These are phyloP conservation scores for Rynchops niger DNA, from an alignment of 2,113 vertebrate genomes.

Conservation along the genomic window DNA sequence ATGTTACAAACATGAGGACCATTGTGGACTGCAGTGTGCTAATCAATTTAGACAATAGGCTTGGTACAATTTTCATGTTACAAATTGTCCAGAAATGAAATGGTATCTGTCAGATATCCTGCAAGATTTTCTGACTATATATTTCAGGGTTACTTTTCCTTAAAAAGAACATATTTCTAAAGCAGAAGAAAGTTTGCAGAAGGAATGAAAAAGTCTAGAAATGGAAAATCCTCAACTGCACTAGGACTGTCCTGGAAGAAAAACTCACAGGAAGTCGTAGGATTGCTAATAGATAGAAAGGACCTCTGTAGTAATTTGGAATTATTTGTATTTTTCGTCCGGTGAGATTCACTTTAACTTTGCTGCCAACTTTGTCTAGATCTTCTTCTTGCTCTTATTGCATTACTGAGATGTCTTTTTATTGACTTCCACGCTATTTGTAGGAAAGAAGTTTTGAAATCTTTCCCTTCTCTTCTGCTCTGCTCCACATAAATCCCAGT, in stretches of 20 bases:
- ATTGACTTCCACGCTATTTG: not conserved
- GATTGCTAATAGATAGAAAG: not conserved
- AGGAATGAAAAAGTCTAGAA: not conserved
- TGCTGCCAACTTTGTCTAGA: rapidly evolving
- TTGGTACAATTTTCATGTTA: not conserved
- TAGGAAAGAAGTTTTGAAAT: not conserved
- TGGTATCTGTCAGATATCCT: not conserved
- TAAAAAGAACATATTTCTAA: not conserved
- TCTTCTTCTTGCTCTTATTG: not conserved
- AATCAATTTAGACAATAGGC: not conserved
- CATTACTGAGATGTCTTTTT: not conserved
- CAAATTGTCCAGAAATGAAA: not conserved
- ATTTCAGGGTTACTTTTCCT: not conserved
- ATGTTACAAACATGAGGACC: not conserved
- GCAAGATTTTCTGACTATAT: not conserved
- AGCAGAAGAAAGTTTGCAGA: not conserved
- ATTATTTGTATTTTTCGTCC: not conserved
- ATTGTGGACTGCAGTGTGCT: not conserved
- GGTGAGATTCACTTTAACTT: not conserved
- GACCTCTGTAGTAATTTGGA: not conserved
- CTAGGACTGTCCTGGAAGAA: not conserved
- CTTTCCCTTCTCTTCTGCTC: not conserved
- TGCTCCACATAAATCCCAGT: not conserved
- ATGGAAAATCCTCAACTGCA: not conserved
- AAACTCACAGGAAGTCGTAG: not conserved